Percentiles rank a stretch among this genome's conserved stretches.
phyloP scores from a whole-genome alignment of 2,113 vertebrate species.

The Myotis yumanensis region DNA sequence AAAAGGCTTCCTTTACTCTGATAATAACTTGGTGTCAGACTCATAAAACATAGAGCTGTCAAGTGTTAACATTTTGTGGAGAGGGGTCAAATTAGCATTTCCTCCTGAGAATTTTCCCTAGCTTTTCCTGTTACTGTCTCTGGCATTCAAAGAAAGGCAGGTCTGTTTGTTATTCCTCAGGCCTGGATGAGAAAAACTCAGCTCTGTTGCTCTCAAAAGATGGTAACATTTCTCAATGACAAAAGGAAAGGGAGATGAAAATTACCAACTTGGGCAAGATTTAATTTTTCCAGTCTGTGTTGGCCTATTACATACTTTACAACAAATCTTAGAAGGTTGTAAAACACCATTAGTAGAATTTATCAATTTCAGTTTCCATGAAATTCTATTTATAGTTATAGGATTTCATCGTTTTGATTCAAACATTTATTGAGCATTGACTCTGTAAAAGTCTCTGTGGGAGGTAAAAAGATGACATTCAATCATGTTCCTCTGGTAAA shows the following conservation, averaged over 20 bases:
- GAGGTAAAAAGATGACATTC: neutral
- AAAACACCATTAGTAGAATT: neutral
- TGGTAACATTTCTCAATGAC: neutral
- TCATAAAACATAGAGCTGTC: slow-evolving; percentile 50
- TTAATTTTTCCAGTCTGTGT: neutral
- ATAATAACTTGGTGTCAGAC: slow-evolving; percentile 23
- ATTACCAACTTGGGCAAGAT: neutral
- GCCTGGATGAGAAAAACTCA: neutral
- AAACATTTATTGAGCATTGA: neutral
- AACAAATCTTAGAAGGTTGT: neutral
- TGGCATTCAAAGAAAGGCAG: slow-evolving; percentile 33
- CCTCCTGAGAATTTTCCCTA: slow-evolving; percentile 14
- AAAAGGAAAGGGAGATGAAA: slow-evolving; percentile 13
- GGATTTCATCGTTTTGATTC: slow-evolving; percentile 23
- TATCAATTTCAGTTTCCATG: neutral
- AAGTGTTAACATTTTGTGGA: slow-evolving; percentile 30
- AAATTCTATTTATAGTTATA: neutral
- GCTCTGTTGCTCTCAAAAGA: neutral
- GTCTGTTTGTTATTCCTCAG: slow-evolving; percentile 23
- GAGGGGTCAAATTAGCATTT: slow-evolving; percentile 45
- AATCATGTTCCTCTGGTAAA: neutral
- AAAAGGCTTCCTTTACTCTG: slow-evolving; percentile 22
- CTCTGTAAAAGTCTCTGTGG: neutral
- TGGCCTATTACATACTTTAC: neutral
- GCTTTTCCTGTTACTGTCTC: neutral